These are phyloP conservation scores for Sterrhoptilus dennistouni DNA, from an alignment of 2,113 vertebrate genomes.

Conservation along the genomic window DNA sequence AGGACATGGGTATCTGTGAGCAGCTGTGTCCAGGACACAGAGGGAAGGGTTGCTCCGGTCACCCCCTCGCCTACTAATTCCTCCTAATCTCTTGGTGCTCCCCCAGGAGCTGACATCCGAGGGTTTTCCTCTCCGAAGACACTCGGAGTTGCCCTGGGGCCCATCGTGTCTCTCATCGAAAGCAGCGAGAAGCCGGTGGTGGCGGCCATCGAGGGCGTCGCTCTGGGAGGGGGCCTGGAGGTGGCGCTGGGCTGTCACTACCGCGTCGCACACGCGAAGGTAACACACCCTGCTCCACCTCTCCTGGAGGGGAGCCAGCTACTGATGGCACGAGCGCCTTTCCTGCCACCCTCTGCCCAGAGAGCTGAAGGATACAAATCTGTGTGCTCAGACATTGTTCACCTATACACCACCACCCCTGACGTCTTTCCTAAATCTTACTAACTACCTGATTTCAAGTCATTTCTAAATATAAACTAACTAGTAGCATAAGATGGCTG, in stretches of 20 bases:
- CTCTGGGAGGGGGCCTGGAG: slow-evolving; percentile 90
- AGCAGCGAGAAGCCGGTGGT: slow-evolving; percentile 83
- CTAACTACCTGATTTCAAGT: background rate
- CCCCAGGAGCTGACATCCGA: slow-evolving; percentile 86
- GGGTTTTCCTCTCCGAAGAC: slow-evolving; percentile 53
- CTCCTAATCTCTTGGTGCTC: background rate
- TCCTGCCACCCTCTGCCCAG: background rate
- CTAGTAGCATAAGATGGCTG: background rate
- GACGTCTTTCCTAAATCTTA: background rate
- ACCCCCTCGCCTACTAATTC: background rate
- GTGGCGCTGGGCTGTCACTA: slow-evolving; percentile 92
- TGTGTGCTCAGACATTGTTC: background rate
- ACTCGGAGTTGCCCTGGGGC: background rate
- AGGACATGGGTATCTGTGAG: background rate
- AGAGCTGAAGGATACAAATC: background rate
- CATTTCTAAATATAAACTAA: background rate
- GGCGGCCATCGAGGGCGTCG: slow-evolving; percentile 88
- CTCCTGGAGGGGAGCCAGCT: background rate
- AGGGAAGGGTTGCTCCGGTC: background rate
- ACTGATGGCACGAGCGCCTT: background rate
- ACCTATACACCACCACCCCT: background rate
- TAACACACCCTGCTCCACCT: background rate
- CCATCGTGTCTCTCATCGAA: slow-evolving; percentile 80
- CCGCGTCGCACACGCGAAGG: slow-evolving; percentile 84
- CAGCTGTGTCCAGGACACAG: background rate